Base-by-base conservation (phyloP, 2,113 vertebrate species). In the Etheostoma cragini region DNA sequence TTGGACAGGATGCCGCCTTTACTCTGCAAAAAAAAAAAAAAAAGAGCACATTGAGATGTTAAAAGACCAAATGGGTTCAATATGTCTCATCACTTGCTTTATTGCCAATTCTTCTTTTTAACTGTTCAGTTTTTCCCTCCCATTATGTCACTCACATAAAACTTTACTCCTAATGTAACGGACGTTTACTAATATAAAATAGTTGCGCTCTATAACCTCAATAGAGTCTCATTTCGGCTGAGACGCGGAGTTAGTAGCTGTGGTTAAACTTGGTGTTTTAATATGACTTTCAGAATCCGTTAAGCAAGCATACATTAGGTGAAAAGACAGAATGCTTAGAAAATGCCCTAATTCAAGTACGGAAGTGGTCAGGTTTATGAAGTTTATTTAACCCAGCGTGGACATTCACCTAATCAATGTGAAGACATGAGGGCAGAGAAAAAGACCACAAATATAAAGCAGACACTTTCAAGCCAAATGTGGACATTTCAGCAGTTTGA, bases 1-100 rank as follows among this genome's bases (percentile, higher is more conserved):
- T 98, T 98, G 26, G 96, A 98, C 74, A 98, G 93, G 93, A 98
- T 97, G 38, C 97, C 97, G 8, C 97, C 97, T 95, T 98, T 98
- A 82, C 97, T 98, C 96, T 98, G 93, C 46, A 19, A 86, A 66
- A n/a, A n/a, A n/a, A n/a, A n/a, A n/a, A n/a, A n/a, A n/a, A n/a
- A n/a, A 2, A 42, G 56, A 72, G 52, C 21, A 58, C 26, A 6
- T 0, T 0, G 3, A 30, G 1, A 17, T 0, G 13, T 30, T 35
- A 10, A 60, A 38, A 47, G 0, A 54, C 1, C 30, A 33, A 30
- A 45, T 5, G 6, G 0, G 21, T 35, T 24, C 2, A 45, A 38
- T 6, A 17, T 19, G 24, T 68, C 38, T 42, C 57, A 45, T 12
- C 24, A 30, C n/a, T 15, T 33, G n/a, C 49, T 52, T 42, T 2